A percentile compares a stretch with the other conserved stretches of the same genome.
These are phyloP conservation scores for Melitaea athalia DNA, from an alignment of 2,888 invertebrate species.

Conservation along the genomic window DNA sequence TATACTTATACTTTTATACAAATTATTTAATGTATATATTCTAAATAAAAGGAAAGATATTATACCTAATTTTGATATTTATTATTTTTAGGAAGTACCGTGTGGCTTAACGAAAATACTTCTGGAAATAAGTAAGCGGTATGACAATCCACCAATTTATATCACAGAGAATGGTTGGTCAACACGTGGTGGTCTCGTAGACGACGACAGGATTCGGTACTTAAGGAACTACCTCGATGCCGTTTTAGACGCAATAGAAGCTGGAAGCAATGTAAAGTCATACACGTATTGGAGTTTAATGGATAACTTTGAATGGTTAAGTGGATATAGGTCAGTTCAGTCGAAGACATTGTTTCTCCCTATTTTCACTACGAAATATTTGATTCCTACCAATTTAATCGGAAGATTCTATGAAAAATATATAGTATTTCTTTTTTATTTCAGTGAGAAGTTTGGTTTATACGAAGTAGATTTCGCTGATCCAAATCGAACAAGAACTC, in stretches of 20 bases:
- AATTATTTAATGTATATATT: too few relatives aligned
- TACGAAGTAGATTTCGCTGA: conserved; percentile 85
- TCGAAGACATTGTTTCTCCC: not conserved
- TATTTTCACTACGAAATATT: not conserved
- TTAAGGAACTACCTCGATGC: conserved; percentile 62
- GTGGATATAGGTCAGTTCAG: conserved; percentile 63
- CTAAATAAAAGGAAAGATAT: too few relatives aligned
- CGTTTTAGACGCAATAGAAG: conserved; percentile 67
- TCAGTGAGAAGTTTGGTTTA: conserved; percentile 85
- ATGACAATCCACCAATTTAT: conserved; percentile 76
- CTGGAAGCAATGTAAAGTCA: conserved; percentile 68
- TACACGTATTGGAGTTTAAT: conserved; percentile 84
- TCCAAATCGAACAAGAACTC: conserved; percentile 81
- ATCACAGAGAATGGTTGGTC: conserved; percentile 82
- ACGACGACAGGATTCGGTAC: conserved; percentile 65
- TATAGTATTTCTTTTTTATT: conserved; percentile 47
- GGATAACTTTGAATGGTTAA: conserved; percentile 85
- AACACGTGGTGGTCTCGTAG: conserved; percentile 54
- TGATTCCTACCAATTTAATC: too few relatives aligned
- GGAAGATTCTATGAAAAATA: too few relatives aligned
- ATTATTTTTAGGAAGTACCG: conserved; percentile 73
- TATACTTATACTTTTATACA: too few relatives aligned
- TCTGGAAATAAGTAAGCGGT: conserved; percentile 68
- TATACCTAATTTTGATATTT: not conserved
- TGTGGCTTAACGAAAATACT: conserved; percentile 83